These are phyloP conservation scores for Drosophila rhopaloa DNA, from an alignment of 1,140 invertebrate genomes.

Conservation along the genomic window DNA sequence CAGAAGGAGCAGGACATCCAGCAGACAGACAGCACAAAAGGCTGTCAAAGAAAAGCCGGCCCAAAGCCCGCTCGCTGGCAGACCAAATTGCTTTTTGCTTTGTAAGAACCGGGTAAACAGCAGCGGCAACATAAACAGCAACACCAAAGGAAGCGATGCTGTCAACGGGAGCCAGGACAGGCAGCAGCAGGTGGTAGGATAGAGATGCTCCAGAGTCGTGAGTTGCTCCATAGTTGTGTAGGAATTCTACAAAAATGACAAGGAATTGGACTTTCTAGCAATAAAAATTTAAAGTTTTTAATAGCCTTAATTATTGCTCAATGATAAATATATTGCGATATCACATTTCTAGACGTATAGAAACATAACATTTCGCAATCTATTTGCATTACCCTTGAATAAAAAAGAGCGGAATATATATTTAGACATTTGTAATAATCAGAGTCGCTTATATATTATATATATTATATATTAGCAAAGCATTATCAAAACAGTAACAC, in stretches of 20 bases:
- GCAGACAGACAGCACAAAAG: slow-evolving; percentile 51
- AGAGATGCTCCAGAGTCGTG: slow-evolving; percentile 45
- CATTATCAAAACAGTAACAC: not conserved
- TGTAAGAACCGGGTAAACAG: slow-evolving; percentile 31
- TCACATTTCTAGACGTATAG: too few species aligned
- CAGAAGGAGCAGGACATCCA: slow-evolving; percentile 42
- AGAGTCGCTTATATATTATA: not conserved
- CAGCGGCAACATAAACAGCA: slow-evolving; percentile 2
- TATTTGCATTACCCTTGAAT: too few species aligned
- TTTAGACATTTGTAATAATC: not conserved
- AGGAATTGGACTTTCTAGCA: too few species aligned
- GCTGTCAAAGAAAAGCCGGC: slow-evolving; percentile 36
- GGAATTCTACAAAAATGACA: not conserved
- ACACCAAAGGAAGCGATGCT: slow-evolving; percentile 8
- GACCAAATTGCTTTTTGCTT: slow-evolving; percentile 75
- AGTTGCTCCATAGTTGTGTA: too few species aligned
- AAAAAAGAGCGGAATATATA: too few species aligned
- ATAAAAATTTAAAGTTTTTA: too few species aligned
- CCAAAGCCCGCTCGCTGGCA: slow-evolving; percentile 46
- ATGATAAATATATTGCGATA: too few species aligned
- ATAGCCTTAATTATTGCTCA: too few species aligned
- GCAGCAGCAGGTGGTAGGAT: slow-evolving; percentile 47
- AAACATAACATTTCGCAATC: too few species aligned
- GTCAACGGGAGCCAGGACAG: slow-evolving; percentile 24
- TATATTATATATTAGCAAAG: not conserved